phyloP scores from a whole-genome alignment of 2,113 vertebrate species.

The Antechinus stuartii region DNA sequence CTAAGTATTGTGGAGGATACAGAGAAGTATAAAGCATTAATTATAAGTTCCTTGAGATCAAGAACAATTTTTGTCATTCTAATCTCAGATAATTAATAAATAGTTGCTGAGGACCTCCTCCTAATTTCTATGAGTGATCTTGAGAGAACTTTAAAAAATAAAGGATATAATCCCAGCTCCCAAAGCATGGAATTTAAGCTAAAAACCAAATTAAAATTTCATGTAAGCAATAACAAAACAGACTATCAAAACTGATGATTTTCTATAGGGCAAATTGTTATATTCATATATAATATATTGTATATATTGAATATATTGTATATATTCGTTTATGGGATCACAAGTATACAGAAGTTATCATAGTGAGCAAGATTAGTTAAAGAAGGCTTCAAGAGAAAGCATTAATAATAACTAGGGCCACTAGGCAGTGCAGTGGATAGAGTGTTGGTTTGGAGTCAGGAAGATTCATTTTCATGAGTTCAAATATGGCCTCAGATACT shows the following conservation, averaged over 20 bases:
- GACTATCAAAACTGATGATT: background rate
- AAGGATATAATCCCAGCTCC: background rate
- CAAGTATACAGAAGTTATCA: background rate
- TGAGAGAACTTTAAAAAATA: background rate
- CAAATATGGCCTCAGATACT: background rate
- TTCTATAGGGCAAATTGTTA: background rate
- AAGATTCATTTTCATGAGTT: background rate
- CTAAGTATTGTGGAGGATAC: background rate
- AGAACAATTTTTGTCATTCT: background rate
- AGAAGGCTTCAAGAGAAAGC: background rate
- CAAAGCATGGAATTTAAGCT: background rate
- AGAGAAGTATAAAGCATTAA: background rate
- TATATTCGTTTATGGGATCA: background rate
- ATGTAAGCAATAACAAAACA: background rate
- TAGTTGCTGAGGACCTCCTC: background rate
- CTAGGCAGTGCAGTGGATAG: background rate
- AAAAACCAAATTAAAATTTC: background rate
- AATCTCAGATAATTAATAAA: background rate
- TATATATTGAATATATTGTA: too few relatives aligned
- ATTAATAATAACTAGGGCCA: background rate
- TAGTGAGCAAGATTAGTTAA: background rate
- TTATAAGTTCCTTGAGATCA: background rate
- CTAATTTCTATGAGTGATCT: background rate
- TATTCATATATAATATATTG: too few relatives aligned
- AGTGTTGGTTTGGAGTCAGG: background rate